Evolutionary conservation across 2,888 invertebrate species (phyloP).

Genomic region (Proisotoma minuta): DNA sequence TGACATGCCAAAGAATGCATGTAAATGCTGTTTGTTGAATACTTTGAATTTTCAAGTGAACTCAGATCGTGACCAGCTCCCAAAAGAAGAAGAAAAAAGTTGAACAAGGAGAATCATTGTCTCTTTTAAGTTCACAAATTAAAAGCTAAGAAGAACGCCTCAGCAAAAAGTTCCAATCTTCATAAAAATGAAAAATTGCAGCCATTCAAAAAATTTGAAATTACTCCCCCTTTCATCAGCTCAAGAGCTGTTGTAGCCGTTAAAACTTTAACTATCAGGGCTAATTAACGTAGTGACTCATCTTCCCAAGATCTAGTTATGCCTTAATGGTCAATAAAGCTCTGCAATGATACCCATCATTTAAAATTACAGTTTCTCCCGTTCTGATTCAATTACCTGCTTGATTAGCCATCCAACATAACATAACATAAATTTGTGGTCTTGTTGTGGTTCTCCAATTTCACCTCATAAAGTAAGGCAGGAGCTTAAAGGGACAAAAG

Average conservation of each 20-base stretch:
- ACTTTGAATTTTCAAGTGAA: background rate
- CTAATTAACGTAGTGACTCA: constrained; percentile 21
- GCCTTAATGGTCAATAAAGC: too few relatives aligned
- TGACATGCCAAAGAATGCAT: background rate
- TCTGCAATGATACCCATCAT: too few relatives aligned
- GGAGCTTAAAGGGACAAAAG: constrained; percentile 17
- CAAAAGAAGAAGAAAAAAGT: constrained; percentile 36
- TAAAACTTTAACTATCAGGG: constrained; percentile 17
- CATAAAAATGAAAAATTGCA: constrained; percentile 33
- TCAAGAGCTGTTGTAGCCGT: constrained; percentile 5
- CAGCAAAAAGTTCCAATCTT: constrained; percentile 14
- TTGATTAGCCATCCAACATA: constrained; percentile 16
- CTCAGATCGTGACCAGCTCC: constrained; percentile 46
- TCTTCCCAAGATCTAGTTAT: too few relatives aligned
- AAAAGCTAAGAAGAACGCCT: constrained; percentile 48
- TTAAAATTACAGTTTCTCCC: too few relatives aligned
- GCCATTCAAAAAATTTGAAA: constrained; percentile 19
- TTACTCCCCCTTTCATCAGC: constrained; percentile 21
- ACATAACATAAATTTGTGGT: constrained; percentile 4
- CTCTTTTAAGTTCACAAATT: constrained; percentile 48
- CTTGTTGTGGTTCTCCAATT: too few relatives aligned
- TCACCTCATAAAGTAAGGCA: constrained; percentile 9
- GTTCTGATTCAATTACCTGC: constrained; percentile 12
- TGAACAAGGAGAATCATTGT: constrained; percentile 46
- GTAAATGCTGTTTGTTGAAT: background rate